phyloP scores from a whole-genome alignment of 2,113 vertebrate genomes.

The Amazona guildingii region DNA sequence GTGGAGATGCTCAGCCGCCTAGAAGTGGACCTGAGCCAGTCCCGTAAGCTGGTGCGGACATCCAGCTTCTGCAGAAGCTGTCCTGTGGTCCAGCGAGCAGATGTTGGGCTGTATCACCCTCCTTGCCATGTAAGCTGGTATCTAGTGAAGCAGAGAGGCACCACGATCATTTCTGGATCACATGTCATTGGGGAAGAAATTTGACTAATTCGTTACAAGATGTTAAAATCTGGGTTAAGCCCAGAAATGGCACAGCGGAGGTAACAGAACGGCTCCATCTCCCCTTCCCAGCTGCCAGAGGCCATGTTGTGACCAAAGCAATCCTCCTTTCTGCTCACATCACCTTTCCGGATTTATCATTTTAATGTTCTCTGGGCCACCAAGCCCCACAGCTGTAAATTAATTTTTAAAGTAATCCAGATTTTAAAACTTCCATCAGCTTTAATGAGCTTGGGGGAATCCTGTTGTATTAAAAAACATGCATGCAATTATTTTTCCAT shows the following conservation, averaged over 20 bases:
- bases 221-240: constrained; percentile 42
- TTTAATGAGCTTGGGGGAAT: constrained; percentile 76
- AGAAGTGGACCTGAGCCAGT: neutral
- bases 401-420: constrained; percentile 76
- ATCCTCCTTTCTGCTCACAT: constrained; percentile 60
- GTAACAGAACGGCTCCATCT: neutral
- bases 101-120: rapidly evolving
- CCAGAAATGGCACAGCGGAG: neutral
- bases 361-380: constrained; percentile 75
- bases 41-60: neutral
- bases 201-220: neutral
- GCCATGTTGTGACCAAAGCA: constrained; percentile 54
- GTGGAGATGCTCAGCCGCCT: rapidly evolving
- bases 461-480: constrained; percentile 69
- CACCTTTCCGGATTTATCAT: constrained; percentile 70
- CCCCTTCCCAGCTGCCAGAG: neutral
- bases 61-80: neutral
- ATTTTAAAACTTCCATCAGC: constrained; percentile 73
- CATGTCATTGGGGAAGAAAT: neutral
- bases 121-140: rapidly evolving
- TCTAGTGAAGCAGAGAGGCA: neutral
- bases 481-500: constrained; percentile 73
- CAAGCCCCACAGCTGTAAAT: constrained; percentile 73
- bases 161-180: neutral
- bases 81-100: neutral